Evolutionary conservation across 2,797 vertebrate genomes (phyloP).

Genomic region (Gephyroberyx darwinii): DNA sequence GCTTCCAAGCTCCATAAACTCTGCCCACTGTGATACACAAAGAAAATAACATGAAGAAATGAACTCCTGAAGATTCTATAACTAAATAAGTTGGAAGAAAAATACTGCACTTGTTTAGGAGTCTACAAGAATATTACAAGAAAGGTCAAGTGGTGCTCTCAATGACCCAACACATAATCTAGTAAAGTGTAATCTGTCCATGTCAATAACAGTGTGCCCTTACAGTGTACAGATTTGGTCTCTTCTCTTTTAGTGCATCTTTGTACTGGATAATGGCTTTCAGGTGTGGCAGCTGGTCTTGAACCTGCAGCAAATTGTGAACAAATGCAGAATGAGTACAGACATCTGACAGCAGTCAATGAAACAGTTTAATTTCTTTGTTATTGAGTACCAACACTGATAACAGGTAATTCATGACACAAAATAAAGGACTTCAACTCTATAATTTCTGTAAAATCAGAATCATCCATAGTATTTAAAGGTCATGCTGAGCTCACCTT

Average conservation of each 20-base stretch:
- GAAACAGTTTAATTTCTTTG: background rate
- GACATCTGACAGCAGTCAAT: background rate
- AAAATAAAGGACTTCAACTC: background rate
- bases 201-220: constrained; percentile 37
- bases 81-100: too few relatives aligned
- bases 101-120: too few relatives aligned
- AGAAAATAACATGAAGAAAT: background rate
- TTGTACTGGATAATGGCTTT: constrained; percentile 93
- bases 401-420: background rate
- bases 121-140: too few relatives aligned
- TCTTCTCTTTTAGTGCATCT: constrained; percentile 83
- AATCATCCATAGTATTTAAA: background rate
- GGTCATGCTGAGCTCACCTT: constrained; percentile 81
- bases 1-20: constrained; percentile 87
- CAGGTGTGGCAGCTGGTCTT: constrained; percentile 83
- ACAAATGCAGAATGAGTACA: constrained; percentile 18
- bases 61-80: background rate
- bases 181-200: background rate
- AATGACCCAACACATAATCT: background rate
- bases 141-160: background rate
- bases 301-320: constrained; percentile 78
- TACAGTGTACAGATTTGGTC: constrained; percentile 90
- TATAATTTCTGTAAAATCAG: too few relatives aligned
- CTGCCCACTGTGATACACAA: constrained; percentile 82
- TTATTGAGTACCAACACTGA: too few relatives aligned